These are phyloP conservation scores for Ectobius pallidus DNA, from an alignment of 2,888 invertebrate species.

Conservation along the genomic window DNA sequence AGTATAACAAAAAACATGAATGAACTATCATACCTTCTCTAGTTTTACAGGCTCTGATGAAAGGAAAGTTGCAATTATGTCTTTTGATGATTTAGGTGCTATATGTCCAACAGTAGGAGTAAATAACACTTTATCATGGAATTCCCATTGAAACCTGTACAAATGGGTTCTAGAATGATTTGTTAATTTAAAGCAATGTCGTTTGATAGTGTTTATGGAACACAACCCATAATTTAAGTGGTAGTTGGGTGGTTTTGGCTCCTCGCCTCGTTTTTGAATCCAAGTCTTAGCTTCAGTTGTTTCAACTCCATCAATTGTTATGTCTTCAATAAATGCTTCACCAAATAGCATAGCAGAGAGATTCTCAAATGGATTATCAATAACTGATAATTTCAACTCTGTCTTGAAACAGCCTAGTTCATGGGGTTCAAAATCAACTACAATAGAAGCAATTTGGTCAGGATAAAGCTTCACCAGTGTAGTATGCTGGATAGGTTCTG, in stretches of 20 bases:
- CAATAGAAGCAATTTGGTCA: constrained; percentile 48
- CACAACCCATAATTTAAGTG: constrained; percentile 54
- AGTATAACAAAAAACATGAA: too few relatives aligned
- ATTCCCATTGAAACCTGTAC: constrained; percentile 55
- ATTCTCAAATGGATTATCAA: constrained; percentile 64
- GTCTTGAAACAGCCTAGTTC: constrained; percentile 47
- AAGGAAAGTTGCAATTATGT: constrained; percentile 59
- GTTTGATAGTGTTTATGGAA: constrained; percentile 52
- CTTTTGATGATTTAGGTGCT: constrained; percentile 55
- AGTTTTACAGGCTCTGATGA: constrained; percentile 53
- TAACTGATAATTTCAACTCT: constrained; percentile 55
- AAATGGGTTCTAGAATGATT: constrained; percentile 54
- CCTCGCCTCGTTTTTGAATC: not conserved
- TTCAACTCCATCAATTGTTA: constrained; percentile 55
- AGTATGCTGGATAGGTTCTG: constrained; percentile 43
- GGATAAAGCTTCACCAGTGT: constrained; percentile 49
- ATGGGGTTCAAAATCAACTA: constrained; percentile 52
- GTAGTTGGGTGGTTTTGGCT: constrained; percentile 44
- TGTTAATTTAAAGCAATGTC: constrained; percentile 53
- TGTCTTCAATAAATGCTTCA: constrained; percentile 57
- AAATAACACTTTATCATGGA: constrained; percentile 54
- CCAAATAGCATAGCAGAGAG: constrained; percentile 56
- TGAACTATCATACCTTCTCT: constrained; percentile 52
- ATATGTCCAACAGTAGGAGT: constrained; percentile 59
- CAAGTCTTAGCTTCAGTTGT: not conserved